These are phyloP conservation scores for Anoplophora glabripennis DNA, from an alignment of 1,140 invertebrate species.

Conservation along the genomic window DNA sequence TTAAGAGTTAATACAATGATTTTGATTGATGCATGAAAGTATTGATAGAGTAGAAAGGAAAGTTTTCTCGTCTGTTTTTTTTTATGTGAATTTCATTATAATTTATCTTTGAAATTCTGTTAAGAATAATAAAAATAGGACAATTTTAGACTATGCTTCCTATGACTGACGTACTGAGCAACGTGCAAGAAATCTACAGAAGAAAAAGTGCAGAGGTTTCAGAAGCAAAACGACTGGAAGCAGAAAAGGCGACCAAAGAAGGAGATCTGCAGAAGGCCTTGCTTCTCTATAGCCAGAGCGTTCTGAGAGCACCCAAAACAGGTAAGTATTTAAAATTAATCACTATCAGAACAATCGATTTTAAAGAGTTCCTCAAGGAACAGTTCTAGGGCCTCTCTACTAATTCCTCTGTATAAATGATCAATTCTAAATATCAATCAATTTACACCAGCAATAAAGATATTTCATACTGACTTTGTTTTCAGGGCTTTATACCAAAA, in stretches of 20 bases:
- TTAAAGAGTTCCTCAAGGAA: background rate
- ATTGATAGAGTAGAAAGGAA: background rate
- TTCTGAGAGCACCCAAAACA: conserved; percentile 61
- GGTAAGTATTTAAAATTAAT: conserved; percentile 28
- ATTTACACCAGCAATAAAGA: background rate
- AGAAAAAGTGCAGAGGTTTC: conserved; percentile 57
- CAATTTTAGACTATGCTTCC: conserved; percentile 52
- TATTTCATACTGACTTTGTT: background rate
- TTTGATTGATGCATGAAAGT: background rate
- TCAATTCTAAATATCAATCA: background rate
- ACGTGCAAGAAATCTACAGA: conserved; percentile 56
- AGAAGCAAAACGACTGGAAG: conserved; percentile 51
- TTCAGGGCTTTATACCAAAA: background rate
- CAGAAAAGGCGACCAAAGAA: conserved; percentile 49
- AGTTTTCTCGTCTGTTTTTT: background rate
- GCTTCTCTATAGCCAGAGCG: conserved; percentile 59
- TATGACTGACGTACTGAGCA: conserved; percentile 53
- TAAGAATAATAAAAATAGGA: conserved; percentile 13
- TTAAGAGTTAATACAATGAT: background rate
- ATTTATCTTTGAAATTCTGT: no score
- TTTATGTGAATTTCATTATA: background rate
- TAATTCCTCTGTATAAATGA: background rate
- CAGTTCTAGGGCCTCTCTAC: background rate
- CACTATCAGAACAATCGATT: background rate
- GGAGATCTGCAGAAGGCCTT: conserved; percentile 56